Evolutionary conservation across 2,113 vertebrate species (phyloP).

Genomic region (Grallaria varia): DNA sequence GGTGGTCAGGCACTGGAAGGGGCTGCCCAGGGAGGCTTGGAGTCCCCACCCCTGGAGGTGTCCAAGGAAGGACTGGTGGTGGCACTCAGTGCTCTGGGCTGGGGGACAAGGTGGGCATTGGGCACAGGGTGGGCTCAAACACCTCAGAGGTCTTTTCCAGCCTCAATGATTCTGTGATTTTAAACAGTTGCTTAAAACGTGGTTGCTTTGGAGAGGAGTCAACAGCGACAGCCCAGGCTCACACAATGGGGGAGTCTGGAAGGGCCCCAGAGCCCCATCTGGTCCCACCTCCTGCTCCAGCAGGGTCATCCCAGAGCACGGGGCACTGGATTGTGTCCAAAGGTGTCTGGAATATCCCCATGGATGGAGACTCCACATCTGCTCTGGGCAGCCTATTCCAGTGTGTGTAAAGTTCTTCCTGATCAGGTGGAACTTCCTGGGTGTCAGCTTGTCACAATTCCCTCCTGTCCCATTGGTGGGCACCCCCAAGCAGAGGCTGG

Average conservation of each 20-base stretch:
- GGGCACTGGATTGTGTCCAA: background rate
- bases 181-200: background rate
- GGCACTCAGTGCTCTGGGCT: background rate
- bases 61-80: rapidly evolving
- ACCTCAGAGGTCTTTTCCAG: background rate
- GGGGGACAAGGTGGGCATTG: background rate
- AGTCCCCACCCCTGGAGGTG: background rate
- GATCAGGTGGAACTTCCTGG: background rate
- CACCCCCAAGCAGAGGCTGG: too few species aligned
- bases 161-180: background rate
- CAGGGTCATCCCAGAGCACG: background rate
- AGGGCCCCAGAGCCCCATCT: background rate
- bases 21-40: background rate
- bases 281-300: background rate
- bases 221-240: background rate
- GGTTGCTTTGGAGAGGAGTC: background rate
- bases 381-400: background rate
- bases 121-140: background rate
- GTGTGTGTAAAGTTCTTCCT: rapidly evolving
- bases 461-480: background rate
- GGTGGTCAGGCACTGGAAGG: rapidly evolving
- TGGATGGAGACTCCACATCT: background rate
- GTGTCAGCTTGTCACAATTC: background rate
- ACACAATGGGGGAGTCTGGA: background rate
- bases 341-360: background rate